phyloP scores from a whole-genome alignment of 2,888 invertebrate genomes.

The Coronaproctus castanopsis region DNA sequence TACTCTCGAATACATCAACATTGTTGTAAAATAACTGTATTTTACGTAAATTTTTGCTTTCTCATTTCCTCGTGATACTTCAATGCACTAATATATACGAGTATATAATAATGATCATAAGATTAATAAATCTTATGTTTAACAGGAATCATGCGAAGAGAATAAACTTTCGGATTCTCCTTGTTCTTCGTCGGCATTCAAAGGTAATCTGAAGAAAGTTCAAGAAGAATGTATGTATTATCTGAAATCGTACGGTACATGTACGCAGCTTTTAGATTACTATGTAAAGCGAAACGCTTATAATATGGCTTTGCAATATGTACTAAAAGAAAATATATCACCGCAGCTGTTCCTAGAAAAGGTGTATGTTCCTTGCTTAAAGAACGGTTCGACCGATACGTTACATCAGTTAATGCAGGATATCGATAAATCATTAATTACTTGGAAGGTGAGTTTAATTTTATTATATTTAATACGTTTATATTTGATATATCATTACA shows the following conservation, averaged over 20 bases:
- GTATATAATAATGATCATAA: no score
- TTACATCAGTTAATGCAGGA: slow-evolving; percentile 38
- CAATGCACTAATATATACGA: no score
- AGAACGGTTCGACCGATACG: slow-evolving; percentile 37
- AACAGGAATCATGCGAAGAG: no score
- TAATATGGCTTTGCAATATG: slow-evolving; percentile 41
- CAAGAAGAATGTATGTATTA: slow-evolving; percentile 68
- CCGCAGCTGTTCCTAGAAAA: slow-evolving; percentile 49
- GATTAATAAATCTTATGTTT: no score
- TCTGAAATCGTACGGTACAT: slow-evolving; percentile 56
- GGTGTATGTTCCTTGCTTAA: slow-evolving; percentile 46
- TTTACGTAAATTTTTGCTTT: no score
- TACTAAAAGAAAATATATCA: slow-evolving; percentile 43
- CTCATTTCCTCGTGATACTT: no score
- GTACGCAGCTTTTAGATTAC: slow-evolving; percentile 50
- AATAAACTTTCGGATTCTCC: no score
- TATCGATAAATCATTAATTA: slow-evolving; percentile 41
- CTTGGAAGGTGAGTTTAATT: slow-evolving; percentile 37
- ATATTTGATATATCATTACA: no score
- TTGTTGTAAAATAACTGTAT: no score
- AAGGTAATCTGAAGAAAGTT: slow-evolving; percentile 12
- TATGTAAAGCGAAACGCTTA: slow-evolving; percentile 50
- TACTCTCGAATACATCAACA: no score
- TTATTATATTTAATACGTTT: no score
- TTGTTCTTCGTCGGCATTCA: no score